A percentile compares a stretch with the other conserved stretches of the same genome.
Evolutionary conservation across 2,797 vertebrate genomes (phyloP).

Genomic region (Ataeniobius toweri): DNA sequence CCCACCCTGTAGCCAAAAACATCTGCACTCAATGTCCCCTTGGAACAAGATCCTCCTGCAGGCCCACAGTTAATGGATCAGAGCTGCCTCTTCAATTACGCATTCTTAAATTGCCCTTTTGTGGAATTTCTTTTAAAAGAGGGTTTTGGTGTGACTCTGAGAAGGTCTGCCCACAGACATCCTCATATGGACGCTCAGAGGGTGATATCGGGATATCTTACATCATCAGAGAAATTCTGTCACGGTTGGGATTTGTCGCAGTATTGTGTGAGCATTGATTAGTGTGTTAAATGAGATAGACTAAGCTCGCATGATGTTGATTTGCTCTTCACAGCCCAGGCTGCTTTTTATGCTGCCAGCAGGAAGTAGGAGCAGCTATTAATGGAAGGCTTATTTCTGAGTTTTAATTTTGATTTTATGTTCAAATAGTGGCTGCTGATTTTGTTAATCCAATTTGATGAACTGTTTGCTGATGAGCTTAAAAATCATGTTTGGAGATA

Average conservation of each 20-base stretch:
- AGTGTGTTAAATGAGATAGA: slow-evolving; percentile 10
- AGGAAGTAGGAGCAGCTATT: slow-evolving; percentile 6
- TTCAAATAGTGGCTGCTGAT: slow-evolving; percentile 8
- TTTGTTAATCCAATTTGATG: slow-evolving; percentile 9
- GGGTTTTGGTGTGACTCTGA: background rate
- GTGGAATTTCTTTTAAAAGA: background rate
- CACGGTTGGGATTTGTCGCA: slow-evolving; percentile 2
- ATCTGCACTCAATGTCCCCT: background rate
- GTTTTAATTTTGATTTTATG: slow-evolving; percentile 13
- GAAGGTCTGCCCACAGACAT: background rate
- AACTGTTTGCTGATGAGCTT: slow-evolving; percentile 7
- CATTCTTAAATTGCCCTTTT: background rate
- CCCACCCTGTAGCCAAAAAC: too few species aligned
- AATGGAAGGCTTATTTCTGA: slow-evolving; percentile 2
- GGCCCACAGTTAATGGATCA: background rate
- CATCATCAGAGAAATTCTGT: slow-evolving; percentile 6
- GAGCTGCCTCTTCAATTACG: background rate
- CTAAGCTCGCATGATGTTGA: slow-evolving; percentile 9
- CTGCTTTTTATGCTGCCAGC: slow-evolving; percentile 2
- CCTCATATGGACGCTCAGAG: background rate
- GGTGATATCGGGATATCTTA: background rate
- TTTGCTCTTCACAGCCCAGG: slow-evolving; percentile 5
- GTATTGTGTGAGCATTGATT: slow-evolving; percentile 4
- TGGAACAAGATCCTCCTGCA: background rate
- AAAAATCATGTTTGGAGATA: background rate